Base-by-base conservation (phyloP, 1,140 invertebrate genomes). In the Drosophila sechellia region DNA sequence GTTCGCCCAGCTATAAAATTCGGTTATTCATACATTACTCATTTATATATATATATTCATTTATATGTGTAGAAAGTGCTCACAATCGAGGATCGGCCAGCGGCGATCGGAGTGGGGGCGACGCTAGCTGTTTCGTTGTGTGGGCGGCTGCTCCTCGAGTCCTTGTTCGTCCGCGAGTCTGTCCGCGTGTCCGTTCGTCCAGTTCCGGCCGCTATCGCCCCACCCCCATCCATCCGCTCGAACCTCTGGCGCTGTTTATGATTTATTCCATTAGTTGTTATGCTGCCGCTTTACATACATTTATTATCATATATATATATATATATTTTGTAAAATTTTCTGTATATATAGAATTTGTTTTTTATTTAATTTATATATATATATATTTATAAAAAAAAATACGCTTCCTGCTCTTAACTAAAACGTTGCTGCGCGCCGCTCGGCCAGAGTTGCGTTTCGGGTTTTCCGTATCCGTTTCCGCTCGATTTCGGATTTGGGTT, bases 1-100 rank as follows among this genome's bases (percentile, higher is more conserved):
- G 73, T 68, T 45, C 52, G 64, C 58, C 55, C 74, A 75, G 63
- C 54, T 52, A 70, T 83, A 83, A 83, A 83, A 83, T 83, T 83
- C 79, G 79, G 75, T 83, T 83, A 83, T 83, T 75, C 78, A 63
- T 71, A 43, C 57, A 49, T 20, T 75, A 56, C 48, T 75, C 52
- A 60, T 77, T 59, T 60, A 40, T 63, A 52, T 70, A 66, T 37
- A 39, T 39, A 39, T 39, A 39, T 39, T 39, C 13, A 39, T 66
- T 55, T 65, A 65, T 64, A 49, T 66, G 61, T 58, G 49, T 61
- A 59, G 70, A 73, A 73, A 73, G 70, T 73, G 57, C 70, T 69
- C 64, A 46, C 64, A 69, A 70, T 48, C 45, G 35, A 35, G 45
- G 64, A 52, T 52, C 46, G 34, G 1, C 31, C 5, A 42, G 50